Conservation (phyloP, 2,888 invertebrate genomes). For the Andrena hattorfiana region DNA sequence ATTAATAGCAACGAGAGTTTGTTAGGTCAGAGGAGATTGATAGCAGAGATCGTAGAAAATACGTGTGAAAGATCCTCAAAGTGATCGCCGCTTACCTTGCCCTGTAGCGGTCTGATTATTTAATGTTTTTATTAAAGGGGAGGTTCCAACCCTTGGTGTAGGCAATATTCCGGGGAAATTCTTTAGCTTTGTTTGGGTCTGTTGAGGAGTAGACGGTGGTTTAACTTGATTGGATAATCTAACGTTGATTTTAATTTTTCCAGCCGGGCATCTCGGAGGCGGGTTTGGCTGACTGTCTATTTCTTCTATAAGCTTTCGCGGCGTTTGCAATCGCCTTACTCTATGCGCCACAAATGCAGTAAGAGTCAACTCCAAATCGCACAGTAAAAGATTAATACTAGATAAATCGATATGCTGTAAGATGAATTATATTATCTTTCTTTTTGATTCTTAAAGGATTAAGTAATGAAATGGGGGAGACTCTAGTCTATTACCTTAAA, state of each 20-base stretch:
- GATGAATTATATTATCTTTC: slow-evolving; percentile 37
- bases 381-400: slow-evolving; percentile 88
- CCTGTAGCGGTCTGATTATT: slow-evolving; percentile 78
- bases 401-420: slow-evolving; percentile 89
- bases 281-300: slow-evolving; percentile 87
- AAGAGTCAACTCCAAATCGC: slow-evolving; percentile 89
- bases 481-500: slow-evolving; percentile 87
- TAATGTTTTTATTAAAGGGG: slow-evolving; percentile 82
- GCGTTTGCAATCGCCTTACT: slow-evolving; percentile 90
- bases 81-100: slow-evolving; percentile 75
- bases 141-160: slow-evolving; percentile 82
- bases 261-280: slow-evolving; percentile 88
- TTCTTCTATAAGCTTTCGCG: slow-evolving; percentile 90
- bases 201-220: slow-evolving; percentile 72
- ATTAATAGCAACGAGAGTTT: not conserved
- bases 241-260: slow-evolving; percentile 88
- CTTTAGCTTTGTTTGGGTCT: slow-evolving; percentile 79
- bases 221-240: slow-evolving; percentile 83
- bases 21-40: slow-evolving; percentile 34
- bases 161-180: slow-evolving; percentile 81
- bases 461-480: not conserved
- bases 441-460: not conserved
- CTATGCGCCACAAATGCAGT: slow-evolving; percentile 95
- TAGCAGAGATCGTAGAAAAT: slow-evolving; percentile 55
- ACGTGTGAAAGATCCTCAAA: slow-evolving; percentile 1